Evolutionary conservation across 2,797 vertebrate species (phyloP).

Genomic region (Xiphorhynchus erythropygius): DNA sequence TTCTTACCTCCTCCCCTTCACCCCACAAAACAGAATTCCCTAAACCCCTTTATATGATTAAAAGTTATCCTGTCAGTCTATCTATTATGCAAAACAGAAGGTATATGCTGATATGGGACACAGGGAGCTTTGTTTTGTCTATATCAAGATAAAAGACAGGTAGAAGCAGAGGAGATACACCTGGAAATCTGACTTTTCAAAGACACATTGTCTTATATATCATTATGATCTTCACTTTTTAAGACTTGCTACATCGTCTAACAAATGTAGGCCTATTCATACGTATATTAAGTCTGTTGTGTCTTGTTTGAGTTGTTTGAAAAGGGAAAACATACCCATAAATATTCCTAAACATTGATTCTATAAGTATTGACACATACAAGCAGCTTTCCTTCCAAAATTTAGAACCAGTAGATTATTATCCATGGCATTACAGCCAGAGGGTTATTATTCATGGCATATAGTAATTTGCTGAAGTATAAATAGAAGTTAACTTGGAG

Average conservation of each 20-base stretch:
- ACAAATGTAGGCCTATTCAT: not conserved
- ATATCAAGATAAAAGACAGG: not conserved
- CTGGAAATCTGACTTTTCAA: not conserved
- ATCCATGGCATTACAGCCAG: too few species aligned
- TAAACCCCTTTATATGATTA: not conserved
- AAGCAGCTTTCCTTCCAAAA: not conserved
- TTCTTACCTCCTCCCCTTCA: not conserved
- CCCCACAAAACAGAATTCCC: not conserved
- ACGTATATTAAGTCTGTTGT: not conserved
- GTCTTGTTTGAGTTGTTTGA: not conserved
- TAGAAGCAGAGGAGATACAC: not conserved
- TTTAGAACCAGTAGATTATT: not conserved
- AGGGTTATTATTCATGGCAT: rapidly evolving
- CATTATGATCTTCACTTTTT: not conserved
- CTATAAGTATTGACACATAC: not conserved
- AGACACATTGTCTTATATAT: not conserved
- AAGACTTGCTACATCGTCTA: not conserved
- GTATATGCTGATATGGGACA: not conserved
- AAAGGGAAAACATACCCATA: not conserved
- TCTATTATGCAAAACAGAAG: not conserved
- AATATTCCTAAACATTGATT: not conserved
- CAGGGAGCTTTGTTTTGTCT: not conserved
- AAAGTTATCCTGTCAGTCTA: not conserved
- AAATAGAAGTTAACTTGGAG: not conserved
- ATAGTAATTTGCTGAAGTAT: not conserved